Evolutionary conservation across 2,888 invertebrate genomes (phyloP), one percentile per base, ranked within the genome.

Genomic region (Poecilus cupreus): DNA sequence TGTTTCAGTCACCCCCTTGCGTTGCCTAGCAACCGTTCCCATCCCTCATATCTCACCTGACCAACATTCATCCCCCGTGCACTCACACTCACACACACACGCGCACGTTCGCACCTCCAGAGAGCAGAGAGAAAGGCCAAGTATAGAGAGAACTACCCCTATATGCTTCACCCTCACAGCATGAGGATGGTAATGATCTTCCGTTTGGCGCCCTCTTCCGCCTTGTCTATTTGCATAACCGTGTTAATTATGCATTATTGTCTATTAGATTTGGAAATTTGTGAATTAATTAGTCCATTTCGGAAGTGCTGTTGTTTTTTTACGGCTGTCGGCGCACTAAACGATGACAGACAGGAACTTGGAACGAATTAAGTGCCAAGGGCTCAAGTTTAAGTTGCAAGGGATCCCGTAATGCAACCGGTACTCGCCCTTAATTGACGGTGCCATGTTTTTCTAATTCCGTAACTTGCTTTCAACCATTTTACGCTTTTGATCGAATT

Each of bases 241-340:
- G 54, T 80, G 80, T 80, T 80, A 74, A 80, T 80, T 80, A 80
- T 80, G 80, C 80, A 72, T 72, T 74, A 80, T 72, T 74, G 74
- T 72, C 72, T 80, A 80, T 80, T 72, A 72, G 72, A 72, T 80
- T 74, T 80, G 54, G 72, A 80, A 80, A 72, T 80, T 80, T 74
- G 72, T 22, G 80, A 80, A 80, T 72, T 54, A 80, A 79, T 79
- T 68, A 64, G 75, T 20, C 43, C 24, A 43, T 60, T 22, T 43
- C 79, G 79, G 79, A 79, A 70, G 70, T 68, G 26, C 68, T 79
- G 68, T 49, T 51, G 51, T 51, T 79, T 72, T 72, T 72, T 72
- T 13, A 32, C 46, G 46, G 24, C 68, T 72, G 5, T 13, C 20
- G 46, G 10, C 11, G 39, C 18, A 70, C 18, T 39, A 4, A 37